Evolutionary conservation across 2,888 invertebrate species (phyloP).

Genomic region (Nymphalis polychloros): DNA sequence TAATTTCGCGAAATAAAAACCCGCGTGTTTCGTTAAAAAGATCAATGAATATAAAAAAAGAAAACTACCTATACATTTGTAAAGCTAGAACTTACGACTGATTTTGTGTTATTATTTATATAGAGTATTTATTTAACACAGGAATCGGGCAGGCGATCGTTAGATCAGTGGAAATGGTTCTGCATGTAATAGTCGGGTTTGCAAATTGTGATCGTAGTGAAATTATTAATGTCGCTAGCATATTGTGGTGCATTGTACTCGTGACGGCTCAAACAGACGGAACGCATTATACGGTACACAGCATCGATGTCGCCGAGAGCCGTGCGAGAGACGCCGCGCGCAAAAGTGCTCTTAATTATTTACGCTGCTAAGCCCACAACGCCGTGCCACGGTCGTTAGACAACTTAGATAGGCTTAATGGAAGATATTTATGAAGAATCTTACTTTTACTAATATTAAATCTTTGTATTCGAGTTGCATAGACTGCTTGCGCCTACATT

Average conservation of each 20-base stretch:
- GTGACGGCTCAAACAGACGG: not conserved
- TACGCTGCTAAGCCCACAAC: constrained; percentile 59
- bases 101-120: no score
- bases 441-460: not conserved
- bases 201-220: no score
- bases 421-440: constrained; percentile 13
- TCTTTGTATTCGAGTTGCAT: constrained; percentile 25
- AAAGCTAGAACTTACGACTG: no score
- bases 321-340: constrained; percentile 5
- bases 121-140: no score
- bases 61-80: no score
- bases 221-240: no score
- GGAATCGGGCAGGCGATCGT: no score
- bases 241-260: constrained; percentile 7
- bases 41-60: no score
- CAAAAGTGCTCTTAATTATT: constrained; percentile 72
- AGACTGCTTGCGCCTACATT: constrained; percentile 30
- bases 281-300: not conserved
- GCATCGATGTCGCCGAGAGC: not conserved
- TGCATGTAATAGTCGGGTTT: no score
- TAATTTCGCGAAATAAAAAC: no score
- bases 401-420: constrained; percentile 38
- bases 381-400: constrained; percentile 21
- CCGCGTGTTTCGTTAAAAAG: no score
- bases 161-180: no score